Evolutionary conservation across 2,797 vertebrate genomes (phyloP), one percentile per base, ranked within the genome.

Genomic region (Pelodytes ibericus): DNA sequence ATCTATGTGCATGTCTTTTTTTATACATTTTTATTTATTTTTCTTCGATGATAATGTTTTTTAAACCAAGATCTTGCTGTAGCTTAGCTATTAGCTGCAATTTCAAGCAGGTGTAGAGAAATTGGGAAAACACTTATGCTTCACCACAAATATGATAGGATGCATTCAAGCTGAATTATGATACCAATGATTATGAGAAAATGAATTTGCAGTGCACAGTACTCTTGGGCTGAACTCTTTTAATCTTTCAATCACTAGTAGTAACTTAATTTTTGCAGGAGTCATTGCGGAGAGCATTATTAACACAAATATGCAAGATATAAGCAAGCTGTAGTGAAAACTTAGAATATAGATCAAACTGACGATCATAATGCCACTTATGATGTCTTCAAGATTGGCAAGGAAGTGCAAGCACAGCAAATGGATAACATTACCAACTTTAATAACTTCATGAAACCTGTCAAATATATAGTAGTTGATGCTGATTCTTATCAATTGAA

Each of bases 391-490:
- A 24, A 24, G 3, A 65, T 56, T 73, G 18, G 18, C 11, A 57
- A 29, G 25, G 53, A 64, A 64, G 8, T 65, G 71, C 61, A 65
- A 57, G 36, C 49, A 24, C 47, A 39, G 61, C 47, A 57, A 15
- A 58, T 56, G 16, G 26, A 65, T 26, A 53, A 62, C 47, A 63
- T 63, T 26, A 20, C 8, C 13, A 72, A 53, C n/a, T 53, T 63
- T 63, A 53, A 60, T 51, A 31, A 25, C 64, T 41, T 26, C 22
- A 24, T 24, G 2, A 63, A 39, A n/a, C 8, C 16, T 36, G 27
- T 39, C 47, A 10, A 58, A 59, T 57, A 22, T 20, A 57, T 3
- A 57, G n/a, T 25, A 8, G n/a, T 20, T 57, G 53, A 3, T 24
- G 22, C 9, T 57, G 53, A 47, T 2, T 47, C 5, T 15, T n/a